Conservation (phyloP, 2,113 vertebrate genomes). For the Craseonycteris thonglongyai region DNA sequence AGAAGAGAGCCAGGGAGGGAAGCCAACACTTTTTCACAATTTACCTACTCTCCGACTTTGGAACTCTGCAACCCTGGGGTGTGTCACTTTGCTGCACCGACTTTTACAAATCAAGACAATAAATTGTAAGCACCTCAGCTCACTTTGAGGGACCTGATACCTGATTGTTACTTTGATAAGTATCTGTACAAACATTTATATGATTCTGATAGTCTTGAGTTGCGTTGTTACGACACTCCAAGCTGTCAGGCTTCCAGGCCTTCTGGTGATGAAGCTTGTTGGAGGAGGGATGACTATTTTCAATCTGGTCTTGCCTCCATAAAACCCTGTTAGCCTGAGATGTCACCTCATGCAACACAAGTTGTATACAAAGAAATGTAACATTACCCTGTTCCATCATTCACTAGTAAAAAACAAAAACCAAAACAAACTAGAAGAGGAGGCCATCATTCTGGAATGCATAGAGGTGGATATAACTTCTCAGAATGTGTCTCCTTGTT, state of each 20-base stretch:
- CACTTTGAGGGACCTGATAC: slow-evolving; percentile 50
- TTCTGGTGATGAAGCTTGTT: not conserved
- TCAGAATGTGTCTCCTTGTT: not conserved
- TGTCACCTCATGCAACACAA: not conserved
- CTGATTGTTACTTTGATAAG: slow-evolving; percentile 68
- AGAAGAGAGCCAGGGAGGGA: slow-evolving; percentile 29
- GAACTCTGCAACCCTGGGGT: not conserved
- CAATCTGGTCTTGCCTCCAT: not conserved
- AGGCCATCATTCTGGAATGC: not conserved
- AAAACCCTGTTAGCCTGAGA: not conserved
- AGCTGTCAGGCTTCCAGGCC: slow-evolving; percentile 69
- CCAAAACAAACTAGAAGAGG: not conserved
- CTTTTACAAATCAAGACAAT: slow-evolving; percentile 36
- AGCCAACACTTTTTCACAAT: not conserved
- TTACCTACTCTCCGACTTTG: slow-evolving; percentile 48
- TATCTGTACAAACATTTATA: slow-evolving; percentile 78
- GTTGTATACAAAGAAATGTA: not conserved
- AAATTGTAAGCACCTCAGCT: slow-evolving; percentile 34
- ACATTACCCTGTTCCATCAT: not conserved
- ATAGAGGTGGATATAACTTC: not conserved
- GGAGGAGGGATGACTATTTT: not conserved
- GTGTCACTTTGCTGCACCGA: slow-evolving; percentile 3
- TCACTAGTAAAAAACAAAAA: not conserved
- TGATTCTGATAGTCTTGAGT: slow-evolving; percentile 69
- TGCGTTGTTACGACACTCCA: slow-evolving; percentile 58